Evolutionary conservation across 2,888 invertebrate species (phyloP), one percentile per base, ranked within the genome.

Genomic region (Zygogramma bicolorata): DNA sequence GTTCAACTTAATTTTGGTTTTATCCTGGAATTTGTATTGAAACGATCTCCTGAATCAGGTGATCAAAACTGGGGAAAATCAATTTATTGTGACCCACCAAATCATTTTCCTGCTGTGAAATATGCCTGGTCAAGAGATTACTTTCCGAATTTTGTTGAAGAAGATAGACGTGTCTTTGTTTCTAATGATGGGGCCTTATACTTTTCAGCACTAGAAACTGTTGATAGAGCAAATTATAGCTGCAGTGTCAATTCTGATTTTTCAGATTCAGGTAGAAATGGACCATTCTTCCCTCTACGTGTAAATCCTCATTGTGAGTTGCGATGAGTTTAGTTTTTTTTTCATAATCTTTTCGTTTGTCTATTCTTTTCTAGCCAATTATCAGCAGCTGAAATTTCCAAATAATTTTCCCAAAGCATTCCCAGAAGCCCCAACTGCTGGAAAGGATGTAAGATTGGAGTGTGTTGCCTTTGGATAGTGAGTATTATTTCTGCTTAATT

Each of bases 341-440:
- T 10, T n/a, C 4, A 31, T 20, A 46, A 65, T 42, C 63, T n/a
- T 22, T 40, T 59, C 15, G 20, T 70, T 62, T 75, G 80, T 85
- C 85, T 67, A 83, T 29, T 42, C 59, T 57, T 42, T 31, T 31
- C 8, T 8, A 40, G 40, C 40, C 10, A 40, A 53, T 53, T 53
- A 53, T 29, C 62, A 63, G 46, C 63, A 63, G 29, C 88, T 98
- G 46, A 94, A 96, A 83, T 97, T 98, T 83, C 94, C 97, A 0
- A 97, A 96, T 84, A 96, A 95, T 82, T 99, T 99, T 81, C 98
- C 98, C 0, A 97, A 97, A 89, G 93, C 95, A 0, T 98, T 97
- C 84, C 98, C 98, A 0, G 96, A 96, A 85, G 96, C 97, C 22
- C 97, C 98, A 0, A 89, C 94, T 73, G 96, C 95, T 20, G 97